phyloP scores from a whole-genome alignment of 2,113 vertebrate genomes.

The Danio rerio region GRCz12tu NC_133183.1:12796501-12797000 shows the following conservation, averaged over 20 bases:
- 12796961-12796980: not conserved
- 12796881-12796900: constrained; percentile 88
- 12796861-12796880: constrained; percentile 88
- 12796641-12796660: too few species aligned
- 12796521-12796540: too few species aligned
- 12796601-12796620: too few species aligned
- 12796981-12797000: not conserved
- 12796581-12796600: too few species aligned
- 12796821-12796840: constrained; percentile 92
- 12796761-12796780: constrained; percentile 86
- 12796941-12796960: not conserved
- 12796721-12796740: too few species aligned
- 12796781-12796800: constrained; percentile 82
- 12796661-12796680: too few species aligned
- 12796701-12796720: too few species aligned
- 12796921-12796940: constrained; percentile 74
- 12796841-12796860: constrained; percentile 93
- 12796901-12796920: constrained; percentile 86
- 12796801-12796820: constrained; percentile 89
- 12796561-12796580: too few species aligned
- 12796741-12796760: constrained; percentile 76
- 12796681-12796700: too few species aligned
- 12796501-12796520: too few species aligned
- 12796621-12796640: too few species aligned
- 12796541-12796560: too few species aligned